A percentile compares a stretch with the other conserved stretches of the same genome.
These are phyloP conservation scores for Lophius americanus DNA, from an alignment of 2,797 vertebrate species.

Conservation along the genomic window DNA sequence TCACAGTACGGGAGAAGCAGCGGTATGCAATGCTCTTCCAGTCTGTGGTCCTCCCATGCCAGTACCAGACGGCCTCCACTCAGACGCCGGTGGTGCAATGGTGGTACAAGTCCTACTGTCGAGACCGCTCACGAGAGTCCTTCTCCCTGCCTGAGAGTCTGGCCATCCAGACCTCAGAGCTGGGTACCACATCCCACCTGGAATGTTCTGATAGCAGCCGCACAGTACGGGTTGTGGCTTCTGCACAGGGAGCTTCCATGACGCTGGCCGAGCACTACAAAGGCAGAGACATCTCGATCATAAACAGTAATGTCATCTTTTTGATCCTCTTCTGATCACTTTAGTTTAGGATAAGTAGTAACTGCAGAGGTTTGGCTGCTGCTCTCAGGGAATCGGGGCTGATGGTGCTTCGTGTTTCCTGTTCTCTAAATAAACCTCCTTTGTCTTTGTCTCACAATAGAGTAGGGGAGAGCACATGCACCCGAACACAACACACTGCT, in stretches of 20 bases:
- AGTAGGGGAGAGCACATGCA: constrained; percentile 22
- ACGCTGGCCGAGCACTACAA: constrained; percentile 96
- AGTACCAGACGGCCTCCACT: constrained; percentile 90
- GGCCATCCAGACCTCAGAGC: constrained; percentile 85
- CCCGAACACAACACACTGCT: constrained; percentile 12
- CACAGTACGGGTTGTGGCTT: constrained; percentile 92
- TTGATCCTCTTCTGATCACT: background rate
- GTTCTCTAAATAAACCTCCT: constrained; percentile 72
- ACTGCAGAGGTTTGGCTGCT: constrained; percentile 31
- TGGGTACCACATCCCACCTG: constrained; percentile 80
- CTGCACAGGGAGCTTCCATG: constrained; percentile 88
- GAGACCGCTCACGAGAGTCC: constrained; percentile 90
- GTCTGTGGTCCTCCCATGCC: constrained; percentile 90
- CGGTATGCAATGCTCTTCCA: constrained; percentile 94
- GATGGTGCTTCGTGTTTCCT: constrained; percentile 71
- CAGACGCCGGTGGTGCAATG: constrained; percentile 93
- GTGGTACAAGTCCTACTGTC: constrained; percentile 98
- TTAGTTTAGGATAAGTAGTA: constrained; percentile 6
- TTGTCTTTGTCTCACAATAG: constrained; percentile 74
- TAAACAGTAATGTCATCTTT: constrained; percentile 86
- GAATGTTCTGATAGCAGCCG: constrained; percentile 94
- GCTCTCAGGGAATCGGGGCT: constrained; percentile 46
- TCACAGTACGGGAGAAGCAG: constrained; percentile 89
- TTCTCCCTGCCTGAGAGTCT: constrained; percentile 77
- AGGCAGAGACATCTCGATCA: constrained; percentile 92